These are phyloP conservation scores for Aulostomus chinensis DNA, from an alignment of 2,797 vertebrate genomes.

Conservation along the genomic window DNA sequence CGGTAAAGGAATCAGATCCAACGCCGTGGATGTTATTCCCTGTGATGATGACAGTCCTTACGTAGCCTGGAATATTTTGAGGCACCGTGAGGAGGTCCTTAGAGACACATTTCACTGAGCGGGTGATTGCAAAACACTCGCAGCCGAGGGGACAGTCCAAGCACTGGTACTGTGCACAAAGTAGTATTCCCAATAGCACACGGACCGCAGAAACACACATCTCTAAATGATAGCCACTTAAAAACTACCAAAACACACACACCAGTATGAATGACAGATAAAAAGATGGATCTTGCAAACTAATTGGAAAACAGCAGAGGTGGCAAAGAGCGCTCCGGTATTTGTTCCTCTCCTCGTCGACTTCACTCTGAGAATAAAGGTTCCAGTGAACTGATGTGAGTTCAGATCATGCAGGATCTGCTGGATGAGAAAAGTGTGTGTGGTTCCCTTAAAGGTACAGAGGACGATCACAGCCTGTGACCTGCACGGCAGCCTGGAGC, in stretches of 20 bases:
- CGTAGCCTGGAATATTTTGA: slow-evolving; percentile 66
- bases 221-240: slow-evolving; percentile 15
- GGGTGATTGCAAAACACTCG: slow-evolving; percentile 74
- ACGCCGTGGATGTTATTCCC: slow-evolving; percentile 73
- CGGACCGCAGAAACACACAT: slow-evolving; percentile 56
- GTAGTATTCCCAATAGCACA: slow-evolving; percentile 59
- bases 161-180: slow-evolving; percentile 53
- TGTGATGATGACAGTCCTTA: slow-evolving; percentile 73
- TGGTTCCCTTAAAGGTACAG: slow-evolving; percentile 79
- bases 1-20: slow-evolving; percentile 68
- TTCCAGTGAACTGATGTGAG: slow-evolving; percentile 60
- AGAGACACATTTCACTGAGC: slow-evolving; percentile 77
- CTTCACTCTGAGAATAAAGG: slow-evolving; percentile 61
- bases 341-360: slow-evolving; percentile 43
- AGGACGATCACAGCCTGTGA: slow-evolving; percentile 45
- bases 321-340: slow-evolving; percentile 15
- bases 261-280: not conserved
- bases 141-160: slow-evolving; percentile 74
- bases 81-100: slow-evolving; percentile 71
- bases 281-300: not conserved
- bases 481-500: slow-evolving; percentile 23
- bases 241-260: not conserved
- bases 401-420: slow-evolving; percentile 56
- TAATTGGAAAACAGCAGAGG: slow-evolving; percentile 21
- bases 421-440: slow-evolving; percentile 51